Conservation (phyloP, 2,888 invertebrate genomes). For the Lucinisca nassula region DNA sequence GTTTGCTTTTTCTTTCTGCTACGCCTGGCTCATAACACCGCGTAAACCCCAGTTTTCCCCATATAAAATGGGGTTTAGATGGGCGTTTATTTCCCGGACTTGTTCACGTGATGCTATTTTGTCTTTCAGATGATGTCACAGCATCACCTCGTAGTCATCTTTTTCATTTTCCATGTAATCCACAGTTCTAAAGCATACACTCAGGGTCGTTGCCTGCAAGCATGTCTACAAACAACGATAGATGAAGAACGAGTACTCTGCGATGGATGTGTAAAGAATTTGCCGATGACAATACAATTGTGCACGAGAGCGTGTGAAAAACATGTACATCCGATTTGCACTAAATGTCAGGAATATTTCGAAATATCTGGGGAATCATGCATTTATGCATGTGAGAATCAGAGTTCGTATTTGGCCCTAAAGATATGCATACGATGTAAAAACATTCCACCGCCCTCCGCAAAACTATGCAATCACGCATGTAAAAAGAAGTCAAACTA, state of each 20-base stretch:
- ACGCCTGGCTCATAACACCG: too few species aligned
- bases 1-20: too few species aligned
- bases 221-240: background rate
- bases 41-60: too few species aligned
- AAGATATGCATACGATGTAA: background rate
- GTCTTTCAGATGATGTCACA: too few species aligned
- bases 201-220: background rate
- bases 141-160: too few species aligned
- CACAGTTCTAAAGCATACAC: background rate
- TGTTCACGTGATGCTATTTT: too few species aligned
- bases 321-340: background rate
- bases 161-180: too few species aligned
- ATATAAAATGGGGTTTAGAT: too few species aligned
- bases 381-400: background rate
- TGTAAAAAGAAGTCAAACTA: background rate
- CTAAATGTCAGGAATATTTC: background rate
- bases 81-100: too few species aligned
- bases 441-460: background rate
- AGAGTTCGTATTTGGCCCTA: background rate
- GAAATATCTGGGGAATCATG: background rate
- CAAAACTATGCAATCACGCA: background rate
- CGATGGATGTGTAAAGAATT: background rate
- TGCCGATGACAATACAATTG: background rate
- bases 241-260: background rate
- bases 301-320: background rate